phyloP scores from a whole-genome alignment of 2,888 invertebrate species.

The Macrophya alboannulata region DNA sequence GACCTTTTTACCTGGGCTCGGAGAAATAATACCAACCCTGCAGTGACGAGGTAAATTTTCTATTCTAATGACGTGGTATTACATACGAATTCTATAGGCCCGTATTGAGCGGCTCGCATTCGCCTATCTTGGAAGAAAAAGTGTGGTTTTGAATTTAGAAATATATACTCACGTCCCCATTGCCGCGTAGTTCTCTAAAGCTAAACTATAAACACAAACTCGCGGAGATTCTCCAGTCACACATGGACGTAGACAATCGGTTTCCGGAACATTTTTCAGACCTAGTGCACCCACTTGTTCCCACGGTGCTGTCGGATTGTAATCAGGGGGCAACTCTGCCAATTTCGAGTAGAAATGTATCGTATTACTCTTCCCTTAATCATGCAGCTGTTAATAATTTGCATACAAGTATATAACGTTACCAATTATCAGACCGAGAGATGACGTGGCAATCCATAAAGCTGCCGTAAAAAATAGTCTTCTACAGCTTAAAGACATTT shows the following conservation, averaged over 20 bases:
- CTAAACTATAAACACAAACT: conserved; percentile 79
- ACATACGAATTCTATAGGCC: neutral
- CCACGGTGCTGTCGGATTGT: too few species aligned
- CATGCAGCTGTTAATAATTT: neutral
- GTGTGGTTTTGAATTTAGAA: neutral
- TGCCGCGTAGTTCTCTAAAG: conserved; percentile 79
- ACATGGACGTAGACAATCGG: conserved; percentile 30
- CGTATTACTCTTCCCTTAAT: neutral
- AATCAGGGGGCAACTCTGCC: conserved; percentile 6
- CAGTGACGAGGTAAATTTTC: neutral
- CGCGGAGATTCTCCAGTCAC: conserved; percentile 62
- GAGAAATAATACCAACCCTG: neutral
- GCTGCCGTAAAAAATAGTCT: neutral
- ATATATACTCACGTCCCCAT: conserved; percentile 76
- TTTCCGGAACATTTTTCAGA: conserved; percentile 2
- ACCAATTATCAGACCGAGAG: neutral
- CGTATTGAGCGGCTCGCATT: neutral
- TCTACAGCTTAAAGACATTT: neutral
- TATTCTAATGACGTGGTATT: neutral
- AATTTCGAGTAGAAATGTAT: neutral
- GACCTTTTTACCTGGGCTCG: neutral
- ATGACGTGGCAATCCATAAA: neutral
- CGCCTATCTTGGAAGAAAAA: neutral
- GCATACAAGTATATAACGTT: neutral
- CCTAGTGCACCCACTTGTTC: neutral